Evolutionary conservation across 2,888 invertebrate species (phyloP).

Genomic region (Polydrusus tereticollis): DNA sequence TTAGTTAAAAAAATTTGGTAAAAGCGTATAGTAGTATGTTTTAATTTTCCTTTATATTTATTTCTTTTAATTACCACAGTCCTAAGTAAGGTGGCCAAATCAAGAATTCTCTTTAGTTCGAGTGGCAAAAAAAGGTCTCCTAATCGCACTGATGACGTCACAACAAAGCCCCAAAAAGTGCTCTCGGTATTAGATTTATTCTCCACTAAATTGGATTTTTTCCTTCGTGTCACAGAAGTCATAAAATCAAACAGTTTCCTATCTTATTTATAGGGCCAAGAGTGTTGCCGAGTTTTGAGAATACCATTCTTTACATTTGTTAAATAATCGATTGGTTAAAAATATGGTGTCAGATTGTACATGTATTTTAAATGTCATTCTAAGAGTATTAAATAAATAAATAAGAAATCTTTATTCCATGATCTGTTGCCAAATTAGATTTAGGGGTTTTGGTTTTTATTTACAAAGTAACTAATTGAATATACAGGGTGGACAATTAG

Average conservation of each 20-base stretch:
- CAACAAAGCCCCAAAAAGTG: constrained; percentile 40
- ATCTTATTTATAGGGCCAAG: constrained; percentile 27
- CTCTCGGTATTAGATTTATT: constrained; percentile 43
- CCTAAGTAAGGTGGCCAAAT: constrained; percentile 25
- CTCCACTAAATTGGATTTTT: constrained; percentile 45
- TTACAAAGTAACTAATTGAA: too few relatives aligned
- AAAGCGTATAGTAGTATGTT: too few relatives aligned
- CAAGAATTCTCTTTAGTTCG: constrained; percentile 26
- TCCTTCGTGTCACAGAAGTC: constrained; percentile 44
- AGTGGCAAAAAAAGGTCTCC: constrained; percentile 22
- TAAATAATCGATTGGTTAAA: neutral
- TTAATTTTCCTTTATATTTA: neutral
- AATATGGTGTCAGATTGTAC: neutral
- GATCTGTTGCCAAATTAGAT: too few relatives aligned
- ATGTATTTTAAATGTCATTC: neutral
- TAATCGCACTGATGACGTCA: constrained; percentile 39
- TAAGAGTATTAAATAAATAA: too few relatives aligned
- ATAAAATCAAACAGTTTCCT: constrained; percentile 43
- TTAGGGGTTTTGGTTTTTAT: too few relatives aligned
- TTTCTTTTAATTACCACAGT: neutral
- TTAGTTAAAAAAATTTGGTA: too few relatives aligned
- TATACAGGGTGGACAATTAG: too few relatives aligned
- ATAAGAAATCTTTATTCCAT: too few relatives aligned
- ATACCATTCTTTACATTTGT: neutral
- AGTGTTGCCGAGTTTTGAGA: constrained; percentile 5